Conservation (phyloP, 2,888 invertebrate genomes). For the Conomelus anceps region DNA sequence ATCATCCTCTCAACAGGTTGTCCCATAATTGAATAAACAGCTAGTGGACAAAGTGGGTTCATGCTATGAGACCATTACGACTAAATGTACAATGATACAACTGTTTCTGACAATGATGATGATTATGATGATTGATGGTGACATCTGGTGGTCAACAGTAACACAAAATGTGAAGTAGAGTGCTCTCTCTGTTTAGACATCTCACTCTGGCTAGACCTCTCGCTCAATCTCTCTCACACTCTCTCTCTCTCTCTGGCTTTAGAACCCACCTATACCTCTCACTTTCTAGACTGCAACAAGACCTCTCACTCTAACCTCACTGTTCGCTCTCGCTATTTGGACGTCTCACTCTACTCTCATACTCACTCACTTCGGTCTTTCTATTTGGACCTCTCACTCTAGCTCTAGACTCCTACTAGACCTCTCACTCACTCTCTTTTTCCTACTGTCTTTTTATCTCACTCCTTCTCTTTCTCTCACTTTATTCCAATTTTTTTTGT, state of each 20-base stretch:
- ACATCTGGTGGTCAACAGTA: background rate
- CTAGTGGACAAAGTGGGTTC: background rate
- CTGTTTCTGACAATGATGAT: background rate
- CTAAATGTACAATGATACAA: background rate
- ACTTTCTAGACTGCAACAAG: too few species aligned
- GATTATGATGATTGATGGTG: background rate
- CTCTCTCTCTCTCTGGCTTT: background rate
- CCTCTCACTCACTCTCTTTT: background rate
- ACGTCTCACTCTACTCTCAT: background rate
- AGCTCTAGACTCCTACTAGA: too few species aligned
- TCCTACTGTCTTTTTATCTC: background rate
- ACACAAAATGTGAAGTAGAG: too few species aligned
- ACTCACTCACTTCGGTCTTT: too few species aligned
- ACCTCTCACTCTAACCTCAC: too few species aligned
- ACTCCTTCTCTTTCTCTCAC: background rate
- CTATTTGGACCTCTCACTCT: too few species aligned
- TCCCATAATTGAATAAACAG: background rate
- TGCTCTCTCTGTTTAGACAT: too few species aligned
- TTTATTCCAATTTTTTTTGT: background rate
- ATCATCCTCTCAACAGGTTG: background rate
- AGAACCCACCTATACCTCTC: too few species aligned
- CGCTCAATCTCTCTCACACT: background rate
- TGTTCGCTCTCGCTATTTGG: background rate
- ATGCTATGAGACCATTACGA: background rate
- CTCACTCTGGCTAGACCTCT: too few species aligned